Base-by-base conservation (phyloP, 2,888 invertebrate species). In the Agrenia bidenticulata region DNA sequence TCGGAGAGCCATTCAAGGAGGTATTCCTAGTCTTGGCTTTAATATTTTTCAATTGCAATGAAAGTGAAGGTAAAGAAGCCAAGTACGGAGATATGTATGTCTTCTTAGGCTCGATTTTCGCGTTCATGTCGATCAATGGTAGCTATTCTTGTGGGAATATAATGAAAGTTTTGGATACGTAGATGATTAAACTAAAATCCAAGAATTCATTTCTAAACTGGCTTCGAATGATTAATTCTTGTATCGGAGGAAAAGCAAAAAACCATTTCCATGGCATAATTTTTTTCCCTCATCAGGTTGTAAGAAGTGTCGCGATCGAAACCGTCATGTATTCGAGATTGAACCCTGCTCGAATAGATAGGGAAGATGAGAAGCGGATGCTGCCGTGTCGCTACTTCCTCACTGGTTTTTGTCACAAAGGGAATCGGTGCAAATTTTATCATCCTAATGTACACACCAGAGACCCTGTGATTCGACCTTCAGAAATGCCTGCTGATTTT, bases 331-430 rank as follows among this genome's bases (percentile, higher is more conserved):
- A 32, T 32, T 32, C 32, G 5, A 45, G 45, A 45, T 9, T 45
- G 5, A 72, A 69, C 63, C 69, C 72, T 21, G 63, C 63, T 2
- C 59, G 69, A 24, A 55, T 63, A n/a, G 74, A 74, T 58, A 69
- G 73, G 11, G 76, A 76, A 23, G 76, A 76, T 51, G 76, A 76
- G 54, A 66, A 72, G 62, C 67, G 69, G 26, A 76, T 76, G 76
- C 67, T 76, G 15, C 76, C 76, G 1, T 76, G 76, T 66, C 68
- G 76, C 9, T 74, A 73, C 66, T 74, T 73, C 51, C 61, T 72
- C 19, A 65, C 66, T 41, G 71, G 69, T 13, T 74, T 70, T 23
- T 76, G 74, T 53, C 72, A 73, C 37, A 70, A 68, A 55, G 76
- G 74, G 15, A 67, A 62, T 37, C 69, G 76, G 9, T 76, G 76